Percentiles rank a stretch among this genome's conserved stretches.
phyloP scores from a whole-genome alignment of 2,797 vertebrate species.

The Urophycis tenuis region DNA sequence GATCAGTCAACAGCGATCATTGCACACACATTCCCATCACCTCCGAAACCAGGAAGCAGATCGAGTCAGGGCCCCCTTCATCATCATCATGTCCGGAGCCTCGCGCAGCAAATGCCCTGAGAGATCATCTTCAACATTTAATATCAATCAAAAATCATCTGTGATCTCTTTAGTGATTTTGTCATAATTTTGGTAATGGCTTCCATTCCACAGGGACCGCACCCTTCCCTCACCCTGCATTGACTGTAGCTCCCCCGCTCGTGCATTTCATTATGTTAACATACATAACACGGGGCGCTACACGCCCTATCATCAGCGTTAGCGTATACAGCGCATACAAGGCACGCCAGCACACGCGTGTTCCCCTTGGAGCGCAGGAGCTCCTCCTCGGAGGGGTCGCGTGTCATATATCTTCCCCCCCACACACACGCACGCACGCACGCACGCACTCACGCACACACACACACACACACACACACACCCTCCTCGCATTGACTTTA shows the following conservation, averaged over 20 bases:
- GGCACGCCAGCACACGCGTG: conserved; percentile 20
- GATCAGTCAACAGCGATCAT: background rate
- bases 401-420: conserved; percentile 49
- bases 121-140: too few species aligned
- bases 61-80: background rate
- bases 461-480: too few species aligned
- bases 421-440: too few species aligned
- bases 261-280: background rate
- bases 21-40: background rate
- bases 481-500: conserved; percentile 30
- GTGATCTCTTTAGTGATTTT: too few species aligned
- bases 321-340: background rate
- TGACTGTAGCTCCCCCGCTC: background rate
- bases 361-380: conserved; percentile 12
- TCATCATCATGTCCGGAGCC: background rate
- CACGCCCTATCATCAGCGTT: background rate
- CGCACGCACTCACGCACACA: too few species aligned
- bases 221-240: background rate
- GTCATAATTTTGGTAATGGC: background rate
- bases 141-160: too few species aligned
- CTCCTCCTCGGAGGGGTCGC: conserved; percentile 12
- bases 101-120: background rate
- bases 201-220: background rate
- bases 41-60: background rate
- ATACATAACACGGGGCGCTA: background rate